phyloP scores from a whole-genome alignment of 2,113 vertebrate species.

The Aldabrachelys gigantea region DNA sequence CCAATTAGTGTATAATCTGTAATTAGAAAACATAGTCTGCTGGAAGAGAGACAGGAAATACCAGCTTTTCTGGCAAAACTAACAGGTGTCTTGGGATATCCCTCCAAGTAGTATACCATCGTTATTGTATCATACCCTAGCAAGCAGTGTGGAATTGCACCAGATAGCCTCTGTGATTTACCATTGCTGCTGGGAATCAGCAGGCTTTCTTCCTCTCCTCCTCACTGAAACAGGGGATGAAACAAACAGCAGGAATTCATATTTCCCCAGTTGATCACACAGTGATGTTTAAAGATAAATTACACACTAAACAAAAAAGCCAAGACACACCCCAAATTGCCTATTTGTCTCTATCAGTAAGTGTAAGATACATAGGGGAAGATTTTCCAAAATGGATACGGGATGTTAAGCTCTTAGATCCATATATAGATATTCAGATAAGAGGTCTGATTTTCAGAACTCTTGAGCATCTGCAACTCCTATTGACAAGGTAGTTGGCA shows the following conservation, averaged over 20 bases:
- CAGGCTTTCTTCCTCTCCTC: background rate
- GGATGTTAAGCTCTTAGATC: background rate
- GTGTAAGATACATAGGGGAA: rapidly evolving
- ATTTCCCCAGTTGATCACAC: background rate
- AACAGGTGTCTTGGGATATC: rapidly evolving
- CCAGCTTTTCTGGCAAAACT: background rate
- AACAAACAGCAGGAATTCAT: background rate
- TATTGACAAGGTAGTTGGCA: rapidly evolving
- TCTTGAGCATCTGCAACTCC: background rate
- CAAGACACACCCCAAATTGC: background rate
- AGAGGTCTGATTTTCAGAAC: background rate
- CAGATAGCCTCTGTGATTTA: background rate
- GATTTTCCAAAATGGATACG: background rate
- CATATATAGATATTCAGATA: background rate
- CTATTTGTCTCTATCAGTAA: rapidly evolving
- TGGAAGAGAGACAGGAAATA: background rate
- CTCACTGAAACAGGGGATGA: background rate
- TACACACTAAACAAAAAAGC: background rate
- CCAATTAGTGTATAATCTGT: slow-evolving; percentile 52
- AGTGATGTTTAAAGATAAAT: background rate
- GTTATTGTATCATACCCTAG: background rate
- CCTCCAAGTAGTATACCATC: rapidly evolving
- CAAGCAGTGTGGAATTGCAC: background rate
- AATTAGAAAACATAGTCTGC: slow-evolving; percentile 60
- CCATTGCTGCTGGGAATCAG: rapidly evolving